Percentiles rank a stretch among this genome's conserved stretches.
phyloP scores from a whole-genome alignment of 2,888 invertebrate species.

The Cordilura impudica region DNA sequence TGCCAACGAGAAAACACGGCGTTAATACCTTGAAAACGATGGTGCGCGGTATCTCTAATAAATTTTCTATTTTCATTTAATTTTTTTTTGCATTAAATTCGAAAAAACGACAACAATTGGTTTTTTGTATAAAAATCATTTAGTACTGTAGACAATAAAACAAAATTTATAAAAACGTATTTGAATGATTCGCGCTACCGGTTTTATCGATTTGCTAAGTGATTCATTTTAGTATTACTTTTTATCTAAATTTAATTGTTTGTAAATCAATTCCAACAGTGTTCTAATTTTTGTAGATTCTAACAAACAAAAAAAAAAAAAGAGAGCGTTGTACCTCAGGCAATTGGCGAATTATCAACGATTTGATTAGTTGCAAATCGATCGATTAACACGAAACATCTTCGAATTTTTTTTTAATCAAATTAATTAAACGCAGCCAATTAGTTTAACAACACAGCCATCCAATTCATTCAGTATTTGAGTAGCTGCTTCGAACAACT shows the following conservation, averaged over 20 bases:
- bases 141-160: background rate
- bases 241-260: conserved; percentile 9
- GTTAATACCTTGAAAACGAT: conserved; percentile 58
- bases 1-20: conserved; percentile 52
- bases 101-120: conserved; percentile 7
- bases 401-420: conserved; percentile 20
- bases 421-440: conserved; percentile 53
- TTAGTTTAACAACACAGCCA: conserved; percentile 33
- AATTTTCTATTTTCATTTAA: conserved; percentile 26
- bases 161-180: background rate
- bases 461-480: conserved; percentile 23
- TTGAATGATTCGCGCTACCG: conserved; percentile 13
- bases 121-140: conserved; percentile 22
- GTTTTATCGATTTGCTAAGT: conserved; percentile 61
- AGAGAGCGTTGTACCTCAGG: too few species aligned
- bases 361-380: conserved; percentile 77
- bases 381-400: conserved; percentile 76
- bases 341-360: conserved; percentile 54
- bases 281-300: conserved; percentile 30
- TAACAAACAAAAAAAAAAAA: background rate
- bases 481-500: conserved; percentile 21
- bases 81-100: conserved; percentile 1
- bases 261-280: conserved; percentile 1
- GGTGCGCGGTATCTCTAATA: conserved; percentile 24
- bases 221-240: conserved; percentile 62